phyloP scores from a whole-genome alignment of 2,888 invertebrate species.

The Amblyjoppa proteus region DNA sequence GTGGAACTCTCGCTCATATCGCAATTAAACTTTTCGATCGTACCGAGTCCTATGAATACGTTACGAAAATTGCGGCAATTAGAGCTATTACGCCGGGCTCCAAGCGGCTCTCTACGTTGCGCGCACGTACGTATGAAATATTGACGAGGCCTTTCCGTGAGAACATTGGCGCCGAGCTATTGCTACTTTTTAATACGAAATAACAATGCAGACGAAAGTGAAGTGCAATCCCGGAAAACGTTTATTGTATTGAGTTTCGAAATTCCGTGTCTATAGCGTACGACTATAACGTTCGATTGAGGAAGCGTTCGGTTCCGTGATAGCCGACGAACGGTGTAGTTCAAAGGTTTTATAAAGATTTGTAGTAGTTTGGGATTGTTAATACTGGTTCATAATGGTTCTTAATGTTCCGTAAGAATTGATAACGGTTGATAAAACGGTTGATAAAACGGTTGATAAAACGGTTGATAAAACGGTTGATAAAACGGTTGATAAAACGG shows the following conservation, averaged over 20 bases:
- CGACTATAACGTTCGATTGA: no score
- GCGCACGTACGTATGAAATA: not conserved
- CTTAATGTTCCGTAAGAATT: no score
- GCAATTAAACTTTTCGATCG: not conserved
- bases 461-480: no score
- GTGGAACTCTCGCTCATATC: not conserved
- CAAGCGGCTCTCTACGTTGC: not conserved
- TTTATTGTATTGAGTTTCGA: not conserved
- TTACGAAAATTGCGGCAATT: not conserved
- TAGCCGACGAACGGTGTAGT: no score
- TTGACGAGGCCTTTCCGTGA: not conserved
- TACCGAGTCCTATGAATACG: not conserved
- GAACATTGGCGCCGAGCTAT: not conserved
- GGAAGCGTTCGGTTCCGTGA: no score
- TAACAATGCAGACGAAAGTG: not conserved
- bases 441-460: no score
- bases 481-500: no score
- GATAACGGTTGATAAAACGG: no score
- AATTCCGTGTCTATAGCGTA: no score
- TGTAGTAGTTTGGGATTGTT: no score
- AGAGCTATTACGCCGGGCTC: not conserved
- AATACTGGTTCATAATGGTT: no score
- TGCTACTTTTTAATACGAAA: not conserved
- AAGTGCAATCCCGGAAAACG: not conserved
- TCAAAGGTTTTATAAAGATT: no score